Conservation (phyloP, 2,797 vertebrate genomes). For the Channallabes apus region DNA sequence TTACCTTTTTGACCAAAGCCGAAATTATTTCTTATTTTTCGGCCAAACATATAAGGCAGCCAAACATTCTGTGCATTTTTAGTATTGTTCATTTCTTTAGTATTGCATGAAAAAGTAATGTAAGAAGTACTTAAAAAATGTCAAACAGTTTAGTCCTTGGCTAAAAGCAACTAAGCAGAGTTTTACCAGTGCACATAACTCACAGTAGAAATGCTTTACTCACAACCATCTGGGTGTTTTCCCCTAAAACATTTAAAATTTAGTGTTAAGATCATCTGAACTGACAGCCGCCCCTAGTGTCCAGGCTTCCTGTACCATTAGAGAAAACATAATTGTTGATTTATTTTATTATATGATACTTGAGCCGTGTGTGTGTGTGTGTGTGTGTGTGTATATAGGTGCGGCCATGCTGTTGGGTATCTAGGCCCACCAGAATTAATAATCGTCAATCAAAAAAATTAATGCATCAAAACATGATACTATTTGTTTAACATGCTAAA, state of each 20-base stretch:
- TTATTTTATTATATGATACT: not conserved
- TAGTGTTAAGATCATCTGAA: constrained; percentile 3
- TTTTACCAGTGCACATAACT: constrained; percentile 13
- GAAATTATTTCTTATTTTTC: not conserved
- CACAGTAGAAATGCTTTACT: not conserved
- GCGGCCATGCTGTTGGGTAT: not conserved
- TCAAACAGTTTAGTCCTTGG: not conserved
- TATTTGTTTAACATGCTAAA: not conserved
- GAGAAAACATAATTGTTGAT: not conserved
- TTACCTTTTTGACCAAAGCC: constrained; percentile 3
- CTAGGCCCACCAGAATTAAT: constrained; percentile 15
- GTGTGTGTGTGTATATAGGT: not conserved
- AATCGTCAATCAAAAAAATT: not conserved
- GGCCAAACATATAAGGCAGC: constrained; percentile 7
- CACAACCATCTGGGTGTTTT: not conserved
- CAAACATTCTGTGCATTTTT: constrained; percentile 16
- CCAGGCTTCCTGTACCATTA: not conserved
- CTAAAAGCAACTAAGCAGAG: not conserved
- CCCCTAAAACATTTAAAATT: not conserved
- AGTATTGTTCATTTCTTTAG: not conserved
- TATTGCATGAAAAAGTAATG: constrained; percentile 10
- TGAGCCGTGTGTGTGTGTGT: too few relatives aligned
- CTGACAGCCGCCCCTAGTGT: not conserved
- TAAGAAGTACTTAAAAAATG: not conserved
- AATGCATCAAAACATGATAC: not conserved